Evolutionary conservation across 2,797 vertebrate species (phyloP).

Genomic region (Amniataba percoides): DNA sequence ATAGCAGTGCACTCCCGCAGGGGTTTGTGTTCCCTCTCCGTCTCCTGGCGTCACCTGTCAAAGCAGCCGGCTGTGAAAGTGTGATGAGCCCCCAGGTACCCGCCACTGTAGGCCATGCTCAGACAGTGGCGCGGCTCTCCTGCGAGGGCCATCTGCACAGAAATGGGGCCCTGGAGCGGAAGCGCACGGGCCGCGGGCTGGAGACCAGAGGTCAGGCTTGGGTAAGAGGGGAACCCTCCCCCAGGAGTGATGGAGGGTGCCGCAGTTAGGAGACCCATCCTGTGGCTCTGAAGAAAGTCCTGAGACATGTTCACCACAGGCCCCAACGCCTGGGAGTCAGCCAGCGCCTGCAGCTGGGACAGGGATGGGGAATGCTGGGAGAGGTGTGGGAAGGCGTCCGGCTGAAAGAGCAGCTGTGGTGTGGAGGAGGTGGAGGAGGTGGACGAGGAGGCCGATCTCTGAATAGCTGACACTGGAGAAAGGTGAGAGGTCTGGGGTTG

Average conservation of each 20-base stretch:
- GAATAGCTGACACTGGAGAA: conserved; percentile 76
- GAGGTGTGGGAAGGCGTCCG: conserved; percentile 82
- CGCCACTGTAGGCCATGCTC: conserved; percentile 83
- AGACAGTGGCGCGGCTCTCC: conserved; percentile 87
- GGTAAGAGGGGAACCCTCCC: conserved; percentile 76
- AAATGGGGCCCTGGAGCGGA: conserved; percentile 84
- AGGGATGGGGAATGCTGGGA: conserved; percentile 82
- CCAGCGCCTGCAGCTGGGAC: conserved; percentile 86
- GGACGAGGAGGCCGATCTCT: conserved; percentile 74
- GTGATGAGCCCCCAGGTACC: conserved; percentile 87
- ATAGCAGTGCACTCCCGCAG: conserved; percentile 52
- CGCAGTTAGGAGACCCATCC: conserved; percentile 79
- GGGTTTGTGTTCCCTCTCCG: conserved; percentile 76
- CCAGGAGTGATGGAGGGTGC: conserved; percentile 67
- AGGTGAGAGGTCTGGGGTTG: conserved; percentile 76
- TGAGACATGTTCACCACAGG: conserved; percentile 86
- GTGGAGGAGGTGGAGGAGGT: conserved; percentile 76
- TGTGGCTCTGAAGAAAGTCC: conserved; percentile 88
- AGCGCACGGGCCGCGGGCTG: conserved; percentile 77
- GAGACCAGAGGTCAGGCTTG: conserved; percentile 78
- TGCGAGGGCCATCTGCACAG: conserved; percentile 87
- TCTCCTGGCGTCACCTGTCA: conserved; percentile 89
- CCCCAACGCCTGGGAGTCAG: conserved; percentile 87
- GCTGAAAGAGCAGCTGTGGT: conserved; percentile 89
- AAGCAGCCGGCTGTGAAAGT: conserved; percentile 87